Percentiles rank a stretch among this genome's conserved stretches.
phyloP scores from a whole-genome alignment of 2,113 vertebrate species.

The Phalacrocorax brasilianus region DNA sequence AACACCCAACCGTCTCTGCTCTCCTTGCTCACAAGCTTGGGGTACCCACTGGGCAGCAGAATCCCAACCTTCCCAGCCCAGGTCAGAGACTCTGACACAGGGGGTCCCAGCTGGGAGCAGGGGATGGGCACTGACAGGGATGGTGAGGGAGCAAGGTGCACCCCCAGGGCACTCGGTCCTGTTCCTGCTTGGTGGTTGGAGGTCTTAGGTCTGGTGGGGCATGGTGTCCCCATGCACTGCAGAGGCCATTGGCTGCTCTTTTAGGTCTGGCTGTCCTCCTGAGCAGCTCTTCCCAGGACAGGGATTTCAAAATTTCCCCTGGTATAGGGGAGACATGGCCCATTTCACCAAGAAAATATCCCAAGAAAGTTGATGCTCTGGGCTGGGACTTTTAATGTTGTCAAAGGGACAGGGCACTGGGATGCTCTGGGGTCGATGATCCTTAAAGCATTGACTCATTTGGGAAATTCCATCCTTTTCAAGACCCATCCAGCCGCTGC shows the following conservation, averaged over 20 bases:
- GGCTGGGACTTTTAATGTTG: not conserved
- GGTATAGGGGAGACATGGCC: not conserved
- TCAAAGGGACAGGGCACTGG: not conserved
- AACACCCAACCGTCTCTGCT: not conserved
- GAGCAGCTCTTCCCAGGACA: not conserved
- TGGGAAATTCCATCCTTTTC: not conserved
- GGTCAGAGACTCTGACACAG: not conserved
- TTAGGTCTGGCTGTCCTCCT: not conserved
- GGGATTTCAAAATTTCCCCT: not conserved
- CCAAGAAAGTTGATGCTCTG: not conserved
- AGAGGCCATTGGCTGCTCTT: not conserved
- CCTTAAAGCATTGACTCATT: not conserved
- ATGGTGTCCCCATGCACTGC: not conserved
- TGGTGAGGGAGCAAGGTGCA: accelerated
- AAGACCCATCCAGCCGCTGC: not conserved
- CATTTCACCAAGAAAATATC: not conserved
- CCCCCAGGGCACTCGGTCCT: not conserved
- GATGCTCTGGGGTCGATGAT: not conserved
- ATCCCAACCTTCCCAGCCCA: not conserved
- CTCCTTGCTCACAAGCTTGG: not conserved
- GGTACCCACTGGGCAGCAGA: not conserved
- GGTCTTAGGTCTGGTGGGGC: not conserved
- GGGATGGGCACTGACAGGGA: not conserved
- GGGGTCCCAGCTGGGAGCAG: not conserved
- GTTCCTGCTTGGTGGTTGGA: accelerated